Evolutionary conservation across 2,888 invertebrate species (phyloP), one percentile per base, ranked within the genome.

Genomic region (Heliconius charithonia): DNA sequence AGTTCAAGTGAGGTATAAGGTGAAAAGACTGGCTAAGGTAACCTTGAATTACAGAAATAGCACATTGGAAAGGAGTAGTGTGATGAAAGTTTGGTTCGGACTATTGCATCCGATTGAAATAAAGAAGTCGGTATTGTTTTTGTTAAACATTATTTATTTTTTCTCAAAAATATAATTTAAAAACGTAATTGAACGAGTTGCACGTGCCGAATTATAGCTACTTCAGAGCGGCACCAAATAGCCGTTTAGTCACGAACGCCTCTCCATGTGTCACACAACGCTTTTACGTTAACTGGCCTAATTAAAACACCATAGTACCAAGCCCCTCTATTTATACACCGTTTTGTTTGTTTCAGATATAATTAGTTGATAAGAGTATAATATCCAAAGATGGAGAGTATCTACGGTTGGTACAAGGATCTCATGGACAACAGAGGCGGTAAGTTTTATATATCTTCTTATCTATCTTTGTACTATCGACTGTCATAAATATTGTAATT

Each of bases 361-460:
- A 89, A 87, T 89, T 90, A 90, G 90, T 89, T 85, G 83, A 85
- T 90, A 90, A 82, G 86, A 84, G 85, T 88, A 89, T 85, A 25
- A 67, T 87, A 87, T 86, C 91, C 91, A 93, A 96, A 95, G 91
- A 96, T 96, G 96, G 95, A 95, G 88, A 95, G 93, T 88, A 90
- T 96, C 87, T 95, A 89, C 84, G 87, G 96, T 89, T 96, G 97
- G 93, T 97, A 97, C 90, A 95, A 94, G 92, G 97, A 97, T 91
- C 95, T 97, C 85, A 96, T 97, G 96, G 96, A 97, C 92, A 97
- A 96, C 89, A 96, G 95, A 89, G 95, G 97, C 88, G 97, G 97
- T 97, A 91, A 96, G 96, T 95, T 81, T 80, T 29, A 29, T 37
- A 45, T 16, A 13, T n/a, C 73, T n/a, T 27, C n/a, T n/a, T n/a